Percentiles rank a stretch among this genome's conserved stretches.
Evolutionary conservation across 2,113 vertebrate genomes (phyloP).

Genomic region (Tupaia chinensis): DNA sequence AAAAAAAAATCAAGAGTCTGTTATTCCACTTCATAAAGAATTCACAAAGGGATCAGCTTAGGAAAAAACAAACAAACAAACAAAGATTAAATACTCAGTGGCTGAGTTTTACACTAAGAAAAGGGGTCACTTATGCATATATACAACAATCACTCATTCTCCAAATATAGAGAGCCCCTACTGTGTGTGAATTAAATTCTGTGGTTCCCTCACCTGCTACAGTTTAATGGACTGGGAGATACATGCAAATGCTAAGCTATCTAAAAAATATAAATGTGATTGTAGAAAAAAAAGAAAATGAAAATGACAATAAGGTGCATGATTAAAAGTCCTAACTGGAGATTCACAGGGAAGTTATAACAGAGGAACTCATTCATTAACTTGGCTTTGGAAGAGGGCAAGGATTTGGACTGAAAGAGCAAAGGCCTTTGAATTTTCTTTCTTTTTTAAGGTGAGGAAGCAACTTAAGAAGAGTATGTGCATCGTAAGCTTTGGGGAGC

Average conservation of each 20-base stretch:
- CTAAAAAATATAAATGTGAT: background rate
- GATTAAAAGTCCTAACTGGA: background rate
- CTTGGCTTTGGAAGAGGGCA: background rate
- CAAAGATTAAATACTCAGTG: conserved; percentile 59
- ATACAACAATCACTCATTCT: conserved; percentile 39
- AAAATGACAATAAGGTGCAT: background rate
- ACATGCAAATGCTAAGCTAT: background rate
- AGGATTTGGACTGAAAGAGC: background rate
- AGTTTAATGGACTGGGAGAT: background rate
- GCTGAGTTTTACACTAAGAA: conserved; percentile 11
- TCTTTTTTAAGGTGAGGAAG: background rate
- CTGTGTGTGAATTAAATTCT: conserved; percentile 66
- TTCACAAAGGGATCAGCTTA: conserved; percentile 40
- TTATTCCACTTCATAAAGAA: conserved; percentile 58
- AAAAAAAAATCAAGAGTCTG: conserved; percentile 53
- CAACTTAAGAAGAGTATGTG: background rate
- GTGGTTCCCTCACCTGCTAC: conserved; percentile 13
- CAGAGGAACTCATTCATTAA: background rate
- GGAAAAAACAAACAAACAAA: conserved; percentile 10
- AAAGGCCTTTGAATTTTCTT: background rate
- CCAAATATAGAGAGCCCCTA: background rate
- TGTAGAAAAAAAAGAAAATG: conserved; percentile 2
- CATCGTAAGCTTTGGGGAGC: background rate
- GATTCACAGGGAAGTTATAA: background rate
- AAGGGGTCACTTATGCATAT: conserved; percentile 41